Conservation (phyloP, 2,797 vertebrate species). For the Staurois parvus region DNA sequence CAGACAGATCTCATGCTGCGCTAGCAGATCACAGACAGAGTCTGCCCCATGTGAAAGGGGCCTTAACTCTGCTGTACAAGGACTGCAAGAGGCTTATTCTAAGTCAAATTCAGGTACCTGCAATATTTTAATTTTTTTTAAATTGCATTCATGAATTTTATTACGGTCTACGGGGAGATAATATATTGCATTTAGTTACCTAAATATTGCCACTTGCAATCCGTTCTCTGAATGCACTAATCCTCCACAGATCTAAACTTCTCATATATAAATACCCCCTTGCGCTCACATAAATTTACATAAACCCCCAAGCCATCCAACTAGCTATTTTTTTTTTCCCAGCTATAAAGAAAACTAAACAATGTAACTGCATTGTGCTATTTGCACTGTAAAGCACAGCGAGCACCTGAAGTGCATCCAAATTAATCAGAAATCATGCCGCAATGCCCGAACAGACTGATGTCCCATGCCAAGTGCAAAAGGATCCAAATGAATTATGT, state of each 20-base stretch:
- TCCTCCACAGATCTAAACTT: not conserved
- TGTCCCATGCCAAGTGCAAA: slow-evolving; percentile 18
- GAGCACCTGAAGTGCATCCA: slow-evolving; percentile 41
- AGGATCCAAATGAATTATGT: slow-evolving; percentile 52
- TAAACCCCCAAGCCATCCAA: not conserved
- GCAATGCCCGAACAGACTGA: slow-evolving; percentile 20
- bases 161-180: no score
- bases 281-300: not conserved
- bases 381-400: slow-evolving; percentile 42
- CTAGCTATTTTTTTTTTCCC: not conserved
- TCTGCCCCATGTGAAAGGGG: no score
- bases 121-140: no score
- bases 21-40: no score
- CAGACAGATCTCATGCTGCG: no score
- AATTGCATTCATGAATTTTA: no score
- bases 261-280: not conserved
- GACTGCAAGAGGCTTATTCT: no score
- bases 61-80: no score
- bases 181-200: no score
- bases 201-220: not conserved
- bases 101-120: no score
- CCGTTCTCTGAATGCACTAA: not conserved
- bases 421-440: slow-evolving; percentile 47
- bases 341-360: slow-evolving; percentile 27
- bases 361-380: slow-evolving; percentile 19